Percentiles rank a stretch among this genome's conserved stretches.
Evolutionary conservation across 2,113 vertebrate species (phyloP).

Genomic region (Istiophorus platypterus): DNA sequence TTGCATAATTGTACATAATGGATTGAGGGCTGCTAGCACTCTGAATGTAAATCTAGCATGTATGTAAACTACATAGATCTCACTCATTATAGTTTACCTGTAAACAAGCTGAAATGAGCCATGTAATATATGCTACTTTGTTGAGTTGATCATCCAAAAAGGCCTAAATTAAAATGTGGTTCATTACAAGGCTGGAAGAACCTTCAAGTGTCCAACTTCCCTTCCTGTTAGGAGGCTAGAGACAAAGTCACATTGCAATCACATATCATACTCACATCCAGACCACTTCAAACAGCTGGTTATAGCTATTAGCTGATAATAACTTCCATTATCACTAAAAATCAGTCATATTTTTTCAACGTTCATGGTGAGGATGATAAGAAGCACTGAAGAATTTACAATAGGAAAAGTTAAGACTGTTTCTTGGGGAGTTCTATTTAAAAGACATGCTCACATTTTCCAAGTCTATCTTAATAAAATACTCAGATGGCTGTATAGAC

Average conservation of each 20-base stretch:
- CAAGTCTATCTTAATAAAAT: too few relatives aligned
- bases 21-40: slow-evolving; percentile 27
- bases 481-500: too few relatives aligned
- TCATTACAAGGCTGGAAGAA: slow-evolving; percentile 5
- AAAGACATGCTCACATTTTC: too few relatives aligned
- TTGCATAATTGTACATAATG: slow-evolving; percentile 54
- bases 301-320: background rate
- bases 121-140: slow-evolving; percentile 31
- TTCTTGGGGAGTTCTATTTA: too few relatives aligned
- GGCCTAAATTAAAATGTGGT: background rate
- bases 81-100: slow-evolving; percentile 43
- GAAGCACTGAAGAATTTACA: background rate
- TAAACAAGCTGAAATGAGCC: slow-evolving; percentile 62
- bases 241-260: background rate
- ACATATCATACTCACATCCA: background rate
- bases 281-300: background rate
- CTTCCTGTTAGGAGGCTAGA: background rate
- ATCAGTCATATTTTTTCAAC: background rate
- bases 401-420: background rate
- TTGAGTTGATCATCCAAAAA: background rate
- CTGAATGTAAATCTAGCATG: slow-evolving; percentile 49
- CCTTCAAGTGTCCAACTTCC: background rate
- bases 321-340: background rate
- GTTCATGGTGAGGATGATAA: background rate
- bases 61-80: slow-evolving; percentile 28